Conservation (phyloP, 2,888 invertebrate species). For the Limnephilus lunatus region DNA sequence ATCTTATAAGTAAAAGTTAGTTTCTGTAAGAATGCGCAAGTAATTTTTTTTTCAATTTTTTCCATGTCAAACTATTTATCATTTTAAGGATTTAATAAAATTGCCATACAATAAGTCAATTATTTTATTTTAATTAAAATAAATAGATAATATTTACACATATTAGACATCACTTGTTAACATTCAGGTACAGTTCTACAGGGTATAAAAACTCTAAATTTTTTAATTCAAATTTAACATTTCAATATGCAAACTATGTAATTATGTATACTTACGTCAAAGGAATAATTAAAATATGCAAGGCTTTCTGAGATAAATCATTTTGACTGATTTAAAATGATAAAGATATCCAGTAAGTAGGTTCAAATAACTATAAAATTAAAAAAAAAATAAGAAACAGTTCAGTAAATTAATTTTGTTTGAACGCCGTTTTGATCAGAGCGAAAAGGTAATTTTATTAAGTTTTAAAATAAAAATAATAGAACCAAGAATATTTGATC, state of each 20-base stretch:
- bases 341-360: not conserved
- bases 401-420: not conserved
- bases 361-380: not conserved
- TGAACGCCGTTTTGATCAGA: not conserved
- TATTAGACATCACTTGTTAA: slow-evolving; percentile 31
- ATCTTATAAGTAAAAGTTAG: too few relatives aligned
- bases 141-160: slow-evolving; percentile 45
- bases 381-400: not conserved
- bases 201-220: slow-evolving; percentile 57
- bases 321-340: not conserved
- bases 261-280: not conserved
- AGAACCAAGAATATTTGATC: not conserved
- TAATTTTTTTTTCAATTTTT: not conserved
- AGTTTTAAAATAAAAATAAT: not conserved
- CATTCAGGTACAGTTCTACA: slow-evolving; percentile 61
- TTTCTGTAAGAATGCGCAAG: too few relatives aligned
- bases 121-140: slow-evolving; percentile 41
- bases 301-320: not conserved
- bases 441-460: not conserved
- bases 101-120: not conserved
- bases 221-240: slow-evolving; percentile 32
- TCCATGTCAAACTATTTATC: too few relatives aligned
- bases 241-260: slow-evolving; percentile 23
- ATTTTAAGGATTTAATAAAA: not conserved
- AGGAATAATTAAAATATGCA: not conserved